Conservation (phyloP, 2,888 invertebrate genomes). For the Eupithecia exiguata region DNA sequence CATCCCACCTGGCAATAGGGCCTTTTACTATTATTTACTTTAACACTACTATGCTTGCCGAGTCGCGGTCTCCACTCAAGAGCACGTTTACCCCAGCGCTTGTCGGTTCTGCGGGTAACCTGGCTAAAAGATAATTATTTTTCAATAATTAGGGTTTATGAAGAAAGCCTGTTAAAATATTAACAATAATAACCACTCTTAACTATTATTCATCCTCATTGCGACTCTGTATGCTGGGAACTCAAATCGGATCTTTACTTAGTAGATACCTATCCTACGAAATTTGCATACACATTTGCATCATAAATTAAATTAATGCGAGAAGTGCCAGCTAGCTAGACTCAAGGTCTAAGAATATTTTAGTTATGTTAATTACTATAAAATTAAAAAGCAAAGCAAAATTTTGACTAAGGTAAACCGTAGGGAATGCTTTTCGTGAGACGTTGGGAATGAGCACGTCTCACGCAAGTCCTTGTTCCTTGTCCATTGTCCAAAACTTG, state of each 20-base stretch:
- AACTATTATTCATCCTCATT: neutral
- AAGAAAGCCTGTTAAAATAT: neutral
- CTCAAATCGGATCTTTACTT: conserved; percentile 14
- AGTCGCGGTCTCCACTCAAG: neutral
- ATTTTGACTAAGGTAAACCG: neutral
- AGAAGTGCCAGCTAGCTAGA: neutral
- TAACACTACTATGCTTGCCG: neutral
- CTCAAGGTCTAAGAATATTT: neutral
- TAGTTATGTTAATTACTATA: neutral
- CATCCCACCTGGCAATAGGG: neutral
- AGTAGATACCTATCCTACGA: neutral
- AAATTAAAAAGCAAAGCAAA: neutral
- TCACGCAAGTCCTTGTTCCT: no score
- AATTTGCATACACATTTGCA: conserved; percentile 9
- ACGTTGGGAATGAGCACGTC: no score
- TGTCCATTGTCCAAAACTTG: neutral
- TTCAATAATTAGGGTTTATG: neutral
- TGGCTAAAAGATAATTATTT: neutral
- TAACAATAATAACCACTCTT: neutral
- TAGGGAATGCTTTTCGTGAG: no score
- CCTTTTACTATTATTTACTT: neutral
- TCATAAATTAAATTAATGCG: conserved; percentile 9
- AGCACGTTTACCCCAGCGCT: neutral
- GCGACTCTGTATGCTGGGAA: conserved; percentile 1
- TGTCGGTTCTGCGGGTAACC: neutral